A percentile compares a stretch with the other conserved stretches of the same genome.
phyloP scores from a whole-genome alignment of 1,140 invertebrate genomes.

The Branchinecta lindahli region DNA sequence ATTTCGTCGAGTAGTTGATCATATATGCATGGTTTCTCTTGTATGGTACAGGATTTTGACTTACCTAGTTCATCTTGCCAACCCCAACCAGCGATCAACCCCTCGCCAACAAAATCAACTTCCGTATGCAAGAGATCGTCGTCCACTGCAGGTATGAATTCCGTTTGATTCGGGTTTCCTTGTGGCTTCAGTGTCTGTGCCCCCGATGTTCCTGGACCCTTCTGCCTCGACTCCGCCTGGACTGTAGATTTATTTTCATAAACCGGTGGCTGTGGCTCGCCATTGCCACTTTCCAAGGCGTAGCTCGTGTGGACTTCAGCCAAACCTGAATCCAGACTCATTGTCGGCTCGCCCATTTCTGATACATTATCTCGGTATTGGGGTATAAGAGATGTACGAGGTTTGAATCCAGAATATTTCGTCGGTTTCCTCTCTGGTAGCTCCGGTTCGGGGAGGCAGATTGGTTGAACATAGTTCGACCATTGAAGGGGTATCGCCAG shows the following conservation, averaged over 20 bases:
- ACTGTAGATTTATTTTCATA: not conserved
- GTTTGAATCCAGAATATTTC: too few species aligned
- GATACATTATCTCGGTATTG: too few species aligned
- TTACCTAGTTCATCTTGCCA: slow-evolving; percentile 15
- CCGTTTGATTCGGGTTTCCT: too few species aligned
- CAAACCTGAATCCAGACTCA: too few species aligned
- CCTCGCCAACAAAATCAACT: not conserved
- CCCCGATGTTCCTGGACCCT: not conserved
- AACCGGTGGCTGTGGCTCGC: not conserved
- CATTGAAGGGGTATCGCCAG: slow-evolving; percentile 16
- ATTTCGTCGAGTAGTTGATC: too few species aligned
- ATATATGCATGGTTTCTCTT: too few species aligned
- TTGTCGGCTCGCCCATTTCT: too few species aligned
- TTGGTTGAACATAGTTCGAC: slow-evolving; percentile 11
- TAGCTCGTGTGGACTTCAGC: not conserved
- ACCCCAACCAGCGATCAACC: slow-evolving; percentile 16
- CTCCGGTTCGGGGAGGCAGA: slow-evolving; percentile 12
- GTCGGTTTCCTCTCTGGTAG: not conserved
- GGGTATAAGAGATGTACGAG: too few species aligned
- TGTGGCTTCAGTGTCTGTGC: not conserved
- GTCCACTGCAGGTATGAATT: not conserved
- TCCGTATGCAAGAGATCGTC: not conserved
- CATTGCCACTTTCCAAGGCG: not conserved
- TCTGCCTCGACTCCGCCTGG: not conserved
- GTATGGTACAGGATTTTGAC: too few species aligned